These are phyloP conservation scores for Eledone cirrhosa DNA, from an alignment of 2,888 invertebrate genomes.

Conservation along the genomic window DNA sequence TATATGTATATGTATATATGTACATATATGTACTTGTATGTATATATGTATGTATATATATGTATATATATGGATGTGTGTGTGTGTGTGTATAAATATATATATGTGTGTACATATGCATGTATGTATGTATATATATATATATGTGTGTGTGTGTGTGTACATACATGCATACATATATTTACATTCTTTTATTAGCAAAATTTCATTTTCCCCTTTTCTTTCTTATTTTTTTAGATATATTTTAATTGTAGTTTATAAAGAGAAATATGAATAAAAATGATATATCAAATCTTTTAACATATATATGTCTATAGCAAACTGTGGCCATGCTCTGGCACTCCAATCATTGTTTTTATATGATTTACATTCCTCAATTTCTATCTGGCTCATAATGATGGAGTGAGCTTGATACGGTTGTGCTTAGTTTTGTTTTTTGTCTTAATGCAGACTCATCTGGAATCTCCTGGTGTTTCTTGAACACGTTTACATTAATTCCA, in stretches of 20 bases:
- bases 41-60: background rate
- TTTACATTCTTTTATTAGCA: background rate
- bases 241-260: background rate
- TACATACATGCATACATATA: background rate
- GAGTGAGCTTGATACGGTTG: too few relatives aligned
- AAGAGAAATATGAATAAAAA: too few relatives aligned
- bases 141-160: background rate
- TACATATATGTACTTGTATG: background rate
- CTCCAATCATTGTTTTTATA: too few relatives aligned
- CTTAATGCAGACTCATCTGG: too few relatives aligned
- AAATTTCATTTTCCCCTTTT: background rate
- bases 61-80: background rate
- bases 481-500: too few relatives aligned
- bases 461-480: too few relatives aligned
- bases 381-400: too few relatives aligned
- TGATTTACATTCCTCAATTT: too few relatives aligned
- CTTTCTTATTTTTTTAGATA: background rate
- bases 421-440: too few relatives aligned
- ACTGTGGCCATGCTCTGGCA: too few relatives aligned
- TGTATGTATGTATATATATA: constrained; percentile 5
- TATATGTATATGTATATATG: background rate
- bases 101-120: background rate
- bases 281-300: too few relatives aligned
- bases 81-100: background rate
- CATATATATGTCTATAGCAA: too few relatives aligned